Base-by-base conservation (phyloP, 2,797 vertebrate genomes). In the Denticeps clupeoides region DNA sequence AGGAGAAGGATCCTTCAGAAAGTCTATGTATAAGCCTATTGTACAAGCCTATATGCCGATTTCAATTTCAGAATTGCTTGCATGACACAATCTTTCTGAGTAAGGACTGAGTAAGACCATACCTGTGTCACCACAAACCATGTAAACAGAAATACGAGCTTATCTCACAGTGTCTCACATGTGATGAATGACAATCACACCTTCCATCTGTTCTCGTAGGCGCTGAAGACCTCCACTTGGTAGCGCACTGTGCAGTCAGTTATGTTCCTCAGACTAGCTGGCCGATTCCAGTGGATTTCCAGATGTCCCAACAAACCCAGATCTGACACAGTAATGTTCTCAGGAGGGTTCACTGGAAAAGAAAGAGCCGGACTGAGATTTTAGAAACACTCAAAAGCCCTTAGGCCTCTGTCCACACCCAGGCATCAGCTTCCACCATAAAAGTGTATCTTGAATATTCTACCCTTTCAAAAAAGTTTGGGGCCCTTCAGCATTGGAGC, bases 171-270 rank as follows among this genome's bases (percentile, higher is more conserved):
- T 11, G 5, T 1, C 24, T 24, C 11, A n/a, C 7, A 42, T n/a
- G 22, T 18, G 19, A 11, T 8, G 2, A 11, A 22, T 16, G 3
- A 45, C 31, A 9, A 29, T 59, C 76, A 68, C 50, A 85, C 83
- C 47, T 5, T 65, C 81, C 79, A 82, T 2, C 50, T 62, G 24
- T 62, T 35, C 2, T 3, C 56, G 55, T 78, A 74, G 2, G 77
- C 57, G 62, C 76, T 41, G 29, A 70, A 77, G 60, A 77, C 82
- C 26, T 78, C 67, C 53, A 84, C 61, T 13, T 84, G 75, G 55
- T 79, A 86, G 7, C 19, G 35, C 11, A 48, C 10, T 1, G 32
- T 44, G 37, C 82, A 83, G 16, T 67, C 33, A 1, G 63, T 67
- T 35, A 47, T n/a, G 12, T 74, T 65, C 16, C 41, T 21, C 41